Evolutionary conservation across 2,888 invertebrate genomes (phyloP).

Genomic region (Mechanitis mazaeus): DNA sequence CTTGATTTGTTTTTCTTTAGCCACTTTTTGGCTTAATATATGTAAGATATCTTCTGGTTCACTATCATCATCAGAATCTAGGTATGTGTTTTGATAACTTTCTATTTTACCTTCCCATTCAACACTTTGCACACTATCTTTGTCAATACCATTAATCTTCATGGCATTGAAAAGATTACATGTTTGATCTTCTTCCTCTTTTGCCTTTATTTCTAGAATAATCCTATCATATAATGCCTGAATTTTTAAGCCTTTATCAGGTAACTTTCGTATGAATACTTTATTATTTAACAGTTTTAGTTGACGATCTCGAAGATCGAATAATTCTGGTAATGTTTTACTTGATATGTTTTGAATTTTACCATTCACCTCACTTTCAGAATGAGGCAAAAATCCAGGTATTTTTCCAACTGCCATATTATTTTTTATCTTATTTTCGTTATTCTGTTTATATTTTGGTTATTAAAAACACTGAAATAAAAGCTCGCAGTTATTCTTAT

Average conservation of each 20-base stretch:
- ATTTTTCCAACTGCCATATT: slow-evolving; percentile 48
- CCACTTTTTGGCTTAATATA: slow-evolving; percentile 75
- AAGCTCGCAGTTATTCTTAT: too few relatives aligned
- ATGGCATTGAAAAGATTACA: slow-evolving; percentile 70
- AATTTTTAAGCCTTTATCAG: slow-evolving; percentile 79
- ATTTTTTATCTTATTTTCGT: not conserved
- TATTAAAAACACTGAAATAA: too few relatives aligned
- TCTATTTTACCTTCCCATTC: slow-evolving; percentile 77
- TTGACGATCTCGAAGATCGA: slow-evolving; percentile 75
- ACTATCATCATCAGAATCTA: slow-evolving; percentile 78
- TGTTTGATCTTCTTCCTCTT: slow-evolving; percentile 69
- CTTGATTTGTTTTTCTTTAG: slow-evolving; percentile 68
- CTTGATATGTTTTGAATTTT: slow-evolving; percentile 68
- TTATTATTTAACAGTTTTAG: slow-evolving; percentile 73
- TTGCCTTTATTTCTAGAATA: slow-evolving; percentile 60
- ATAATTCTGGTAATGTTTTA: slow-evolving; percentile 65
- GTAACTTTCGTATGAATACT: slow-evolving; percentile 69
- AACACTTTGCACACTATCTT: slow-evolving; percentile 68
- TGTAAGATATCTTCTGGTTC: slow-evolving; percentile 76
- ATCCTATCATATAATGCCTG: slow-evolving; percentile 66
- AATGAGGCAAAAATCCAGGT: slow-evolving; percentile 64
- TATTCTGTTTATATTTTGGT: too few relatives aligned
- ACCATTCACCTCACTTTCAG: slow-evolving; percentile 72
- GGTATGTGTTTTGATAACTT: slow-evolving; percentile 41
- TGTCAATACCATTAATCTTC: slow-evolving; percentile 61